These are phyloP conservation scores for Strigamia crassipes DNA, from an alignment of 2,888 invertebrate species.

Conservation along the genomic window DNA sequence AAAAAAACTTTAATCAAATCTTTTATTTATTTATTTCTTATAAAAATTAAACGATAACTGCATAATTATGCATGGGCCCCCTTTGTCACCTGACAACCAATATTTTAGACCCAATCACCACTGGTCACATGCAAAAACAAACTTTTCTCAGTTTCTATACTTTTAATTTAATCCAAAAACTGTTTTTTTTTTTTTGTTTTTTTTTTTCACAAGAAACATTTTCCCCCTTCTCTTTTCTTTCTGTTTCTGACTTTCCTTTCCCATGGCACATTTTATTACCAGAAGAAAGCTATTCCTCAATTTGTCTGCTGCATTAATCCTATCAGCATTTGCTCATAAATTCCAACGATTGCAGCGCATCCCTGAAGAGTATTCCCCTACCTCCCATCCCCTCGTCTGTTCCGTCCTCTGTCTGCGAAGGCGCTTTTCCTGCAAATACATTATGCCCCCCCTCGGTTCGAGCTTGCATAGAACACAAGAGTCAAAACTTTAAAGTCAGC, in stretches of 20 bases:
- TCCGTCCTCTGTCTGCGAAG: constrained; percentile 19
- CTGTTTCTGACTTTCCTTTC: background rate
- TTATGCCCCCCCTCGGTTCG: background rate
- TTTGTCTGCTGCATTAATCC: constrained; percentile 34
- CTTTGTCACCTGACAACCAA: too few species aligned
- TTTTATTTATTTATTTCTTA: too few species aligned
- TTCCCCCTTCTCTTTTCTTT: background rate
- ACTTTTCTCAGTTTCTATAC: background rate
- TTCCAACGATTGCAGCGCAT: constrained; percentile 24
- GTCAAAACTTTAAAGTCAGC: constrained; percentile 12
- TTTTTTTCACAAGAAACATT: too few species aligned
- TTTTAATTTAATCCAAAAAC: background rate
- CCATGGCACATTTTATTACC: constrained; percentile 1
- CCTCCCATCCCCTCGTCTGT: background rate
- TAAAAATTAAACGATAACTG: too few species aligned
- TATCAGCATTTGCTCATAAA: constrained; percentile 37
- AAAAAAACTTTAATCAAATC: too few species aligned
- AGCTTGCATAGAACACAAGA: background rate
- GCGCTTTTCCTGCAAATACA: constrained; percentile 30
- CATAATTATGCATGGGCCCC: too few species aligned
- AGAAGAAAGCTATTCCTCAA: constrained; percentile 34
- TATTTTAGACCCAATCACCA: too few species aligned
- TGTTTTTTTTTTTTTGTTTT: background rate
- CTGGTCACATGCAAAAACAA: too few species aligned
- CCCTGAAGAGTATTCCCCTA: background rate